These are phyloP conservation scores for Chionis minor DNA, from an alignment of 2,113 vertebrate species.

Conservation along the genomic window DNA sequence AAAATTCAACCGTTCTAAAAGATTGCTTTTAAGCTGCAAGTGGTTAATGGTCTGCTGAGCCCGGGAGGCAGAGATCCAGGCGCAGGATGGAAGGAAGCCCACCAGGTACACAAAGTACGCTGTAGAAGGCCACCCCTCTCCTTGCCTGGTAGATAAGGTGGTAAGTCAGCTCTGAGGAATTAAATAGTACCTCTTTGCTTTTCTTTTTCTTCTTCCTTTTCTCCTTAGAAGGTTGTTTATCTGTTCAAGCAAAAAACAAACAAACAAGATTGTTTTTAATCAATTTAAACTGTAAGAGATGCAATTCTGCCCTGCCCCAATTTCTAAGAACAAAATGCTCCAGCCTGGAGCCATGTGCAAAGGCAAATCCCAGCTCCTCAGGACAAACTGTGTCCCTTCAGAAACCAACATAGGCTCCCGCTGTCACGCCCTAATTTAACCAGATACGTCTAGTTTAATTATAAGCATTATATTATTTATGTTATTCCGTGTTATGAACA, in stretches of 20 bases:
- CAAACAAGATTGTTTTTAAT: not conserved
- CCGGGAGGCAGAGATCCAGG: not conserved
- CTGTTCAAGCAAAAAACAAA: constrained; percentile 59
- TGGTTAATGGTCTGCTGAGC: not conserved
- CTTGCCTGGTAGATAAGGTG: not conserved
- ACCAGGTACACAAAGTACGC: not conserved
- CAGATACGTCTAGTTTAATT: not conserved
- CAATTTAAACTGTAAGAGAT: not conserved
- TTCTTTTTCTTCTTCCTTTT: constrained; percentile 96
- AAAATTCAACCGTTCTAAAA: not conserved
- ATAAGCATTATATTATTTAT: not conserved
- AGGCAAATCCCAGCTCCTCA: not conserved
- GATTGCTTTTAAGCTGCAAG: not conserved
- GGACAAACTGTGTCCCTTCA: not conserved
- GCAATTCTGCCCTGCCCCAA: not conserved
- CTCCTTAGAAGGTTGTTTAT: constrained; percentile 84
- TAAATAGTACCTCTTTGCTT: constrained; percentile 83
- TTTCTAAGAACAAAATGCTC: not conserved
- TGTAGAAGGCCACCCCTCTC: not conserved
- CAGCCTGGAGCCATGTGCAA: not conserved
- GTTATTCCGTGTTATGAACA: not conserved
- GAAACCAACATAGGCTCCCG: not conserved
- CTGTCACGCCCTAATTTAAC: not conserved
- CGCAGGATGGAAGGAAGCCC: not conserved
- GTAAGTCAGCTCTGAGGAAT: not conserved